Percentiles rank a stretch among this genome's conserved stretches.
These are phyloP conservation scores for Pycnonotus jocosus DNA, from an alignment of 2,113 vertebrate species.

Conservation along the genomic window DNA sequence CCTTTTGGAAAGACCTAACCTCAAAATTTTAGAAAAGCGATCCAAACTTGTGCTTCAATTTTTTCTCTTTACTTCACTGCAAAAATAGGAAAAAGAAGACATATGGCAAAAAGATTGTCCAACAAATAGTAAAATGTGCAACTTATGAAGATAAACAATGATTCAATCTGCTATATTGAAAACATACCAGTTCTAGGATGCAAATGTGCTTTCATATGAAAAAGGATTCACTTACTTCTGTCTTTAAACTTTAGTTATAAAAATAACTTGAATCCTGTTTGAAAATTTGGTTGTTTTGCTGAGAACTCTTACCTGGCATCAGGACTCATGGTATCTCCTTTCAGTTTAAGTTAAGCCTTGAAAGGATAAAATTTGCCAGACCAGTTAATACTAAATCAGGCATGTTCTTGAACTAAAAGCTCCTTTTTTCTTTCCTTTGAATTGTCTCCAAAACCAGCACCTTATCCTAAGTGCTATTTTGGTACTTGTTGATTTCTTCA, in stretches of 20 bases:
- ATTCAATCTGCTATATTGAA: not conserved
- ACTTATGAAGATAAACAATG: not conserved
- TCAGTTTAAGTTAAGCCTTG: not conserved
- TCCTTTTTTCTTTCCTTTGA: not conserved
- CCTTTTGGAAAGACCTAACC: not conserved
- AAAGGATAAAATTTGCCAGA: not conserved
- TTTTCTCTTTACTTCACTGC: not conserved
- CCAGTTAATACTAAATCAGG: not conserved
- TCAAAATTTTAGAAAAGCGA: not conserved
- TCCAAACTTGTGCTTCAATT: not conserved
- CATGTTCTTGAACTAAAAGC: not conserved
- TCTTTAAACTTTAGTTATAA: not conserved
- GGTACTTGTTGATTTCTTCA: not conserved
- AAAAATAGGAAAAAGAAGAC: not conserved
- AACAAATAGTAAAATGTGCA: not conserved
- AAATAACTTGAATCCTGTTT: not conserved
- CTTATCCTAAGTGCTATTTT: not conserved
- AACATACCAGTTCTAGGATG: not conserved
- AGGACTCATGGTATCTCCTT: not conserved
- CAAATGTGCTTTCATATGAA: not conserved
- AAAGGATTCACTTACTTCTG: not conserved
- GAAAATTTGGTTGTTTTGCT: not conserved
- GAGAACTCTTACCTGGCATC: not conserved
- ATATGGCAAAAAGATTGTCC: not conserved
- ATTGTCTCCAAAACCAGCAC: not conserved